Base-by-base conservation (phyloP, 1,140 invertebrate genomes). In the Hirudo medicinalis region DNA sequence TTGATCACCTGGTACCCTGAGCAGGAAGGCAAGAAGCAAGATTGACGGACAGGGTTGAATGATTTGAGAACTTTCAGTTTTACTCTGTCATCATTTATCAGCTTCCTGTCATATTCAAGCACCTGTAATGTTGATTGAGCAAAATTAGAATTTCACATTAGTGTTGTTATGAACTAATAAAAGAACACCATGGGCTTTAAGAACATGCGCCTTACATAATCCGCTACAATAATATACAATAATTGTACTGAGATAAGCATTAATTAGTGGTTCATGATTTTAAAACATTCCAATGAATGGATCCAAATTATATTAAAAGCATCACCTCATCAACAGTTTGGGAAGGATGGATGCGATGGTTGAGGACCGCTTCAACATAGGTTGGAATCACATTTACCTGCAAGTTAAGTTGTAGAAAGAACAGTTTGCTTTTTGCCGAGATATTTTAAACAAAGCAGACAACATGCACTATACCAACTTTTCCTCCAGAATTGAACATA, bases 331-430 rank as follows among this genome's bases (percentile, higher is more conserved):
- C 74, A 11, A 84, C 74, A 43, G 80, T 80, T 77, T 86, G 81
- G 20, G 82, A 77, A 36, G 85, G 85, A 78, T 86, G 84, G 55
- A 86, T 81, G 70, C 85, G 79, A 73, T 86, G 85, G 76, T 87
- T 86, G 5, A 86, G 79, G 27, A 80, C 76, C 27, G 85, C 85
- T 60, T 75, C 78, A 17, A 85, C 85, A 6, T 77, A 74, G n/a
- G 79, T 77, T 6, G 85, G 84, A n/a, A 87, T 76, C 2, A 86
- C 83, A 79, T 87, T 87, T 15, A 81, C 77, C 83, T 86, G 77
- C 70, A 40, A 6, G 43, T 20, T 69, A 69, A 40, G 25, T n/a
- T n/a, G n/a, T 32, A 32, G 25, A 22, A 29, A n/a, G 66, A 20
- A 20, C 29, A 29, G 36, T 11, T n/a, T 40, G 19, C 29, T 20